phyloP scores from a whole-genome alignment of 2,113 vertebrate genomes.

The Phalacrocorax brasilianus region DNA sequence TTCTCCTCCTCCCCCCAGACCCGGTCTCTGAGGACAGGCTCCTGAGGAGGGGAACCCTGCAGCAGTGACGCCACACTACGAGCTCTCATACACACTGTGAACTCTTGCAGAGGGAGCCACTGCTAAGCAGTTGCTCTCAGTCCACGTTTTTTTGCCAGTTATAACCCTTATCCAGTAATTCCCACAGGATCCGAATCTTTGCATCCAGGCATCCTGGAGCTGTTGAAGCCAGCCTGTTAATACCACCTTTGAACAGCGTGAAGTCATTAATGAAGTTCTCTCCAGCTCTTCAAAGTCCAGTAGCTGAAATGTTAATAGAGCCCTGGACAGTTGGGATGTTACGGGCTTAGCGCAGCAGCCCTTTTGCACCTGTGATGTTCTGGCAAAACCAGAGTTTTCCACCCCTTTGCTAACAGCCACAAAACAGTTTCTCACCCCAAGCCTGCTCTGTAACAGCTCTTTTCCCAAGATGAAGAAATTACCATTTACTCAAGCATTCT shows the following conservation, averaged over 20 bases:
- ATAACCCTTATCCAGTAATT: background rate
- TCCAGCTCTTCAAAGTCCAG: background rate
- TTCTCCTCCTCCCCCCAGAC: background rate
- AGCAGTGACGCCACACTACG: background rate
- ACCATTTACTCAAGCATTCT: background rate
- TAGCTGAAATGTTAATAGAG: background rate
- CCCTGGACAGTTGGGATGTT: background rate
- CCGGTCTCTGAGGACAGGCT: background rate
- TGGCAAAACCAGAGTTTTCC: background rate
- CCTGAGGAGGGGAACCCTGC: background rate
- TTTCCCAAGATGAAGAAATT: background rate
- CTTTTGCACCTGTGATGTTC: background rate
- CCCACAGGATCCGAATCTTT: background rate
- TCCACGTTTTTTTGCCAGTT: background rate
- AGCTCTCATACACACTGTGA: background rate
- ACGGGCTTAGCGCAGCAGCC: background rate
- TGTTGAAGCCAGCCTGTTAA: background rate
- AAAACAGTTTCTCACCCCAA: background rate
- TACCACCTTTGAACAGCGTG: background rate
- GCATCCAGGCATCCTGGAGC: background rate
- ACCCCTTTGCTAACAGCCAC: background rate
- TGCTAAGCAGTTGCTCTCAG: background rate
- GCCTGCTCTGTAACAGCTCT: background rate
- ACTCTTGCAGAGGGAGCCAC: background rate
- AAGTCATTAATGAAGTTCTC: background rate